phyloP scores from a whole-genome alignment of 2,113 vertebrate species.

The Micronycteris hirsuta region DNA sequence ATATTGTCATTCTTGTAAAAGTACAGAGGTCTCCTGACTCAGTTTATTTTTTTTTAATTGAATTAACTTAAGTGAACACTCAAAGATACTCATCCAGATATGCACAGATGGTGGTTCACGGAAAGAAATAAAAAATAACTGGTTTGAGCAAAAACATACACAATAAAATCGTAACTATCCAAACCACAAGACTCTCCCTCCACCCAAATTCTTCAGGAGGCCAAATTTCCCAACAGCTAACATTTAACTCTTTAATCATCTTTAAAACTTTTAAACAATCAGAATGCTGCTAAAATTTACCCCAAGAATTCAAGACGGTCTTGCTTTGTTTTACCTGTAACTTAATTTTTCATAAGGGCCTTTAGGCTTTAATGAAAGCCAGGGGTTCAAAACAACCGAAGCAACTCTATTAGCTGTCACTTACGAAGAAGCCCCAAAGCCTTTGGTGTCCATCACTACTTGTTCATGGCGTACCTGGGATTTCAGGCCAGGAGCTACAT shows the following conservation, averaged over 20 bases:
- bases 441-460: background rate
- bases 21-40: background rate
- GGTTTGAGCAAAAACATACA: background rate
- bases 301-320: background rate
- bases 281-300: background rate
- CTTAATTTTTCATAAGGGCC: background rate
- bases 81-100: background rate
- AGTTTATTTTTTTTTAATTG: background rate
- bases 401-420: background rate
- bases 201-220: background rate
- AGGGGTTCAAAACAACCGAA: background rate
- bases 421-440: slow-evolving; percentile 8
- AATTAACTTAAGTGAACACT: background rate
- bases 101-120: background rate
- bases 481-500: background rate
- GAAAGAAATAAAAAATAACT: background rate
- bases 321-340: background rate
- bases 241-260: background rate
- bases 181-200: background rate
- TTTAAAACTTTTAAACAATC: background rate
- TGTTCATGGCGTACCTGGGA: background rate
- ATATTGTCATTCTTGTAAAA: background rate
- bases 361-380: slow-evolving; percentile 8
- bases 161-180: background rate
- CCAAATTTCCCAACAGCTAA: background rate